Evolutionary conservation across 1,140 invertebrate species (phyloP), one percentile per base, ranked within the genome.

Genomic region (Aphis craccivora): DNA sequence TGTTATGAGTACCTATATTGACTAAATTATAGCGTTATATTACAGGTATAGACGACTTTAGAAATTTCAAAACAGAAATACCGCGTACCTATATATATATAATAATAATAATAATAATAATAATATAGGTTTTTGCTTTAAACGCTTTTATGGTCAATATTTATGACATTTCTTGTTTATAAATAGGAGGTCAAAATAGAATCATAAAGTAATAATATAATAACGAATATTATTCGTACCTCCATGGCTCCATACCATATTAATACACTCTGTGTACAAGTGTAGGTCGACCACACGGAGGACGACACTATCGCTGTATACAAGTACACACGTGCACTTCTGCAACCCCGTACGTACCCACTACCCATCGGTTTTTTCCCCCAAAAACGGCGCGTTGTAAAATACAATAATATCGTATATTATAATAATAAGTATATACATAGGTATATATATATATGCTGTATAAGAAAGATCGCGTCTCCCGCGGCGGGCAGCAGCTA

Each of bases 351-450:
- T 76, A 76, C 48, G 18, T 51, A 51, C 18, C 18, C 18, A 51
- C 48, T 51, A 51, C n/a, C 30, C 18, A 76, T 83, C 7, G 20
- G 35, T 84, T 84, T 84, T 84, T 40, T 23, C 23, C 35, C 83
- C 83, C 40, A 40, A 84, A 84, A 84, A 84, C 83, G 23, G 83
- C 9, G 35, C 23, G 37, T 30, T 84, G 83, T 84, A 84, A 84
- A 87, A 87, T 45, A 87, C 84, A 45, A 87, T 87, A 87, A 40
- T 87, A 45, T 87, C 43, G 84, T 87, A 48, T 87, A 87, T 76
- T 76, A 76, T 76, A 76, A 76, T 76, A 76, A 76, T n/a, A 5
- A 18, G 14, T 76, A 6, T n/a, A n/a, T 67, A 14, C 5, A 60
- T 23, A 60, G 25, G 25, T 55, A 53, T 53, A 22, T 53, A 23